These are phyloP conservation scores for Gonioctena quinquepunctata DNA, from an alignment of 1,140 invertebrate genomes.

Conservation along the genomic window DNA sequence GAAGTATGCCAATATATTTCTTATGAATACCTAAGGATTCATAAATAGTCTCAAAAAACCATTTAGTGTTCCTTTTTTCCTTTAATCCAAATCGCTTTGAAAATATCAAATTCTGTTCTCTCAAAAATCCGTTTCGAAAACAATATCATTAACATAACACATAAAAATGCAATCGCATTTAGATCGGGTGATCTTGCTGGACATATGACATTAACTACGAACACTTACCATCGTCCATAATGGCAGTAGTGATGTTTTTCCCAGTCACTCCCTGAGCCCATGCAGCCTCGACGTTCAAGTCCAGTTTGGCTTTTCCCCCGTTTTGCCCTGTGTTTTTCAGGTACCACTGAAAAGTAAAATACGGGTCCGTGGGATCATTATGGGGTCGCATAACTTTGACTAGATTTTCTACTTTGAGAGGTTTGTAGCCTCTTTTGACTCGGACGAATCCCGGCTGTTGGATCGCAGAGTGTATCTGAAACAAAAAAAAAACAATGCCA, in stretches of 20 bases:
- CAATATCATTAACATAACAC: too few species aligned
- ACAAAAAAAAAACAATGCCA: conserved; percentile 55
- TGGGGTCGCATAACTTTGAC: conserved; percentile 61
- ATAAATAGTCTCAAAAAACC: too few species aligned
- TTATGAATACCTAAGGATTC: too few species aligned
- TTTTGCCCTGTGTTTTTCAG: conserved; percentile 99
- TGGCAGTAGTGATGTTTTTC: conserved; percentile 97
- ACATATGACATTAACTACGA: too few species aligned
- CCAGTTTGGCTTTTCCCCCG: conserved; percentile 92
- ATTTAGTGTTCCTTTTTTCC: too few species aligned
- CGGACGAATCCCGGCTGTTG: conserved; percentile 91
- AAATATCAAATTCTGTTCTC: too few species aligned
- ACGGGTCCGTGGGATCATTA: conserved; percentile 87
- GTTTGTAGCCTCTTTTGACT: conserved; percentile 83
- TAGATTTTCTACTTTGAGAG: conserved; percentile 69
- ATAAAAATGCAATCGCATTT: too few species aligned
- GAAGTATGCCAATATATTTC: too few species aligned
- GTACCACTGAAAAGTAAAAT: conserved; percentile 95
- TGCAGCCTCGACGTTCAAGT: conserved; percentile 96
- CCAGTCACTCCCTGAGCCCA: conserved; percentile 98
- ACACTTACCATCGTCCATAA: conserved; percentile 96
- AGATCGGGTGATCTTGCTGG: too few species aligned
- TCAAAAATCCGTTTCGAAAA: too few species aligned
- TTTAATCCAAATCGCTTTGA: too few species aligned
- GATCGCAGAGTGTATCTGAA: conserved; percentile 81